phyloP scores from a whole-genome alignment of 2,113 vertebrate genomes.

The Ictalurus punctatus region DNA sequence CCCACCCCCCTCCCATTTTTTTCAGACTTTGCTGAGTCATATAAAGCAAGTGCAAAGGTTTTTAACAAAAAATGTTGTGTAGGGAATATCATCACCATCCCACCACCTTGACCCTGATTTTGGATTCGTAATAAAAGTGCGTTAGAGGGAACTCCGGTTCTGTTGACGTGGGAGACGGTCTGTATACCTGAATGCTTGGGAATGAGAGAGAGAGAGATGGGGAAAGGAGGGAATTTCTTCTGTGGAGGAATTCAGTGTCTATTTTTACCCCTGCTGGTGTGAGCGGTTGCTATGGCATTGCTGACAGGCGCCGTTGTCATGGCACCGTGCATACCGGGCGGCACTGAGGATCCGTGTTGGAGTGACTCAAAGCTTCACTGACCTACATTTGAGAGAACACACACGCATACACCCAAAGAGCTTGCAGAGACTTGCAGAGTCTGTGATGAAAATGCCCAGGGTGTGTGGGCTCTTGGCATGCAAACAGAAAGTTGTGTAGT shows the following conservation, averaged over 20 bases:
- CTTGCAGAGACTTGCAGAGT: slow-evolving; percentile 43
- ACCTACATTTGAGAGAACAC: slow-evolving; percentile 66
- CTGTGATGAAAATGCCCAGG: slow-evolving; percentile 10
- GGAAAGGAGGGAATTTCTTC: slow-evolving; percentile 53
- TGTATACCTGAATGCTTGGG: background rate
- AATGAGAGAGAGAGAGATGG: slow-evolving; percentile 2
- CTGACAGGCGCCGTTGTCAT: slow-evolving; percentile 65
- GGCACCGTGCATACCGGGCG: slow-evolving; percentile 57
- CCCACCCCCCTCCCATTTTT: background rate
- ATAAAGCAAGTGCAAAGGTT: background rate
- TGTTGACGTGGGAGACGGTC: background rate
- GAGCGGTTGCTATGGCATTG: slow-evolving; percentile 70
- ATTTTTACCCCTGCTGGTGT: slow-evolving; percentile 62
- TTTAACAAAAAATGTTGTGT: background rate
- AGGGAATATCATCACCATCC: background rate
- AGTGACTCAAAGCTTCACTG: slow-evolving; percentile 73
- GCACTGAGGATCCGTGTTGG: slow-evolving; percentile 62
- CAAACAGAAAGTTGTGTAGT: slow-evolving; percentile 14
- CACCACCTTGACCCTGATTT: background rate
- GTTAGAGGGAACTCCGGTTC: background rate
- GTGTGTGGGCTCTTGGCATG: slow-evolving; percentile 32
- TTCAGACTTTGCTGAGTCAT: background rate
- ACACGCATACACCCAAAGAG: slow-evolving; percentile 24
- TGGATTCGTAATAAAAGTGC: background rate
- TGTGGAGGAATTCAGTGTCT: slow-evolving; percentile 64